These are phyloP conservation scores for Melanotaenia parkinsoni DNA, from an alignment of 2,797 vertebrate genomes.

Conservation along the genomic window DNA sequence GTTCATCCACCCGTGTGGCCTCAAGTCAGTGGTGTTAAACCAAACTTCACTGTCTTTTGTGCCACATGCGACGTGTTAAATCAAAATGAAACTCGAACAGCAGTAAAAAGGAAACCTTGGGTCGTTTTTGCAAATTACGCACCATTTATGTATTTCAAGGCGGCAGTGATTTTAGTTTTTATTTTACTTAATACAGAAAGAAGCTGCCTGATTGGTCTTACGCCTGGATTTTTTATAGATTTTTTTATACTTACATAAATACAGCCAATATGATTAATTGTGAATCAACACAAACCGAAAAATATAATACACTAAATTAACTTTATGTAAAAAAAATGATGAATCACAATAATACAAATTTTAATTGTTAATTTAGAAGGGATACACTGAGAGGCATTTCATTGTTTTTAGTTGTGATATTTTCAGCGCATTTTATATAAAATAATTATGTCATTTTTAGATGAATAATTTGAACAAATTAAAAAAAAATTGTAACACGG, in stretches of 20 bases:
- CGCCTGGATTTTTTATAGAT: neutral
- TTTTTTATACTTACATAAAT: neutral
- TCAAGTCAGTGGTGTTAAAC: neutral
- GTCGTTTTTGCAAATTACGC: conserved; percentile 28
- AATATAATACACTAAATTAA: neutral
- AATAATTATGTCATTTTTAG: neutral
- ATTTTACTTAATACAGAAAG: neutral
- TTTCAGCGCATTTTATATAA: neutral
- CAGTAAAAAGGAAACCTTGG: neutral
- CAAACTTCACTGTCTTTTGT: neutral
- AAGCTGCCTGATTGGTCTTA: neutral
- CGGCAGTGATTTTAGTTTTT: neutral
- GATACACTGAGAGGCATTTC: neutral
- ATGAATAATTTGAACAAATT: too few relatives aligned
- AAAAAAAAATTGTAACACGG: too few relatives aligned
- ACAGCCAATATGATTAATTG: neutral
- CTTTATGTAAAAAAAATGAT: neutral
- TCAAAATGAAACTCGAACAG: conserved; percentile 14
- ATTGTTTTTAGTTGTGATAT: neutral
- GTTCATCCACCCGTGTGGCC: conserved; percentile 8
- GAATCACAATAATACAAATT: neutral
- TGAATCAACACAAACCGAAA: neutral
- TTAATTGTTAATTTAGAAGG: too few relatives aligned
- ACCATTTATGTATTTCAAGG: neutral
- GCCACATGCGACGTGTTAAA: conserved; percentile 8